These are phyloP conservation scores for Dinothrombium tinctorium DNA, from an alignment of 1,140 invertebrate genomes.

Conservation along the genomic window DNA sequence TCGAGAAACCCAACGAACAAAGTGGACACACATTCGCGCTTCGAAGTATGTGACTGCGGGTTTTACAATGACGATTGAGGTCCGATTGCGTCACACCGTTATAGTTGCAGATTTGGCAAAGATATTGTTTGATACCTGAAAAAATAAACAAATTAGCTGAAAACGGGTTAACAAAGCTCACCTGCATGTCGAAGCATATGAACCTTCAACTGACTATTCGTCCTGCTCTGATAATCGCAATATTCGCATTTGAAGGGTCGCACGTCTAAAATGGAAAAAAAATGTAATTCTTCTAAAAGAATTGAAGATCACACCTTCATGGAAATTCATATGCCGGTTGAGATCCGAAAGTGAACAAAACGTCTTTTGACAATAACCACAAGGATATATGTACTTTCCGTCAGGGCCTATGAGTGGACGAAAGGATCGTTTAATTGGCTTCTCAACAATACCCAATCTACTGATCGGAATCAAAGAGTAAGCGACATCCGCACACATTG, in stretches of 20 bases:
- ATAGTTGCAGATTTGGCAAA: slow-evolving; percentile 27
- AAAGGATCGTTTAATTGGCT: slow-evolving; percentile 20
- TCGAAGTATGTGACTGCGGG: slow-evolving; percentile 24
- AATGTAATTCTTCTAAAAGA: background rate
- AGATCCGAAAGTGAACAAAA: slow-evolving; percentile 25
- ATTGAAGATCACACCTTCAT: slow-evolving; percentile 21
- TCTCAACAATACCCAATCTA: slow-evolving; percentile 22
- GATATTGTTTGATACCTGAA: slow-evolving; percentile 26
- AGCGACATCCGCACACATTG: background rate
- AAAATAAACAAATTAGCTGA: no score
- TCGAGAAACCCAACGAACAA: slow-evolving; percentile 23
- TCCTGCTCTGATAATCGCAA: slow-evolving; percentile 26
- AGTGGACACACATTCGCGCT: slow-evolving; percentile 19
- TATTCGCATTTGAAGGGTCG: slow-evolving; percentile 27
- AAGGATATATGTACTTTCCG: slow-evolving; percentile 23
- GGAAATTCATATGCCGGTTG: slow-evolving; percentile 27
- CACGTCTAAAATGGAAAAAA: slow-evolving; percentile 20
- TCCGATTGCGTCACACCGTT: slow-evolving; percentile 29
- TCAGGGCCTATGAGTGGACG: slow-evolving; percentile 21
- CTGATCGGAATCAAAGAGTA: background rate
- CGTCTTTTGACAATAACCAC: slow-evolving; percentile 24
- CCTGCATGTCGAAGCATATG: slow-evolving; percentile 29
- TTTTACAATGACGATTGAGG: slow-evolving; percentile 28
- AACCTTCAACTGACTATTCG: slow-evolving; percentile 28
- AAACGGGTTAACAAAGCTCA: slow-evolving; percentile 13